Percentiles rank a stretch among this genome's conserved stretches.
Conservation (phyloP, 2,797 vertebrate genomes). For the Sebastes oblongus region DNA sequence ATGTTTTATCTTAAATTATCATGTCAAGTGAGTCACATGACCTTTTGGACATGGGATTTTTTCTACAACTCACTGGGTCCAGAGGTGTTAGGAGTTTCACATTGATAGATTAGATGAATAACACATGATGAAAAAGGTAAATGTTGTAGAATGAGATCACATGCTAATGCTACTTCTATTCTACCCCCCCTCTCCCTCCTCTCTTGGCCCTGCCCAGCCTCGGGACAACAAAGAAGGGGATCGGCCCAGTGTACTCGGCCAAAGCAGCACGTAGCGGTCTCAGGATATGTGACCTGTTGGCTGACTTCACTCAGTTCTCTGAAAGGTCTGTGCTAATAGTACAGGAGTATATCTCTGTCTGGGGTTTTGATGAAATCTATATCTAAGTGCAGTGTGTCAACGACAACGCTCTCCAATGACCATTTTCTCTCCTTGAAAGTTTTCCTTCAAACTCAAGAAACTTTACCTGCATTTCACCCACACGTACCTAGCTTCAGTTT, state of each 20-base stretch:
- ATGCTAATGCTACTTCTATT: neutral
- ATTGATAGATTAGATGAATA: neutral
- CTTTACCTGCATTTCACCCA: neutral
- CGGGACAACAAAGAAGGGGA: slow-evolving; percentile 98
- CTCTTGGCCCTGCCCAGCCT: slow-evolving; percentile 80
- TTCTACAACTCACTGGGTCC: neutral
- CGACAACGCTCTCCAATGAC: no score
- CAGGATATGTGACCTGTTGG: slow-evolving; percentile 96
- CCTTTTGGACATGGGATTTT: neutral
- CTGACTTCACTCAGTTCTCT: slow-evolving; percentile 94
- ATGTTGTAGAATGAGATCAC: neutral
- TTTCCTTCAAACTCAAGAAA: neutral
- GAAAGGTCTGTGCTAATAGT: slow-evolving; percentile 81
- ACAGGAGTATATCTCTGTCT: neutral
- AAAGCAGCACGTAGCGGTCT: slow-evolving; percentile 97
- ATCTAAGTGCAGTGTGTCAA: neutral
- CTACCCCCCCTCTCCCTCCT: neutral
- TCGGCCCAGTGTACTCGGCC: slow-evolving; percentile 97
- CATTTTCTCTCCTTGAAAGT: neutral
- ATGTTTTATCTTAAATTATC: neutral
- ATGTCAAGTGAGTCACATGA: neutral
- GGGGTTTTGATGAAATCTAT: neutral
- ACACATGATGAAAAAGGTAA: neutral
- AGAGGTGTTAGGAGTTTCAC: neutral
- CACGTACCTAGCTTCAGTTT: neutral